A percentile compares a stretch with the other conserved stretches of the same genome.
Conservation (phyloP, 2,888 invertebrate species). For the Dione juno region DNA sequence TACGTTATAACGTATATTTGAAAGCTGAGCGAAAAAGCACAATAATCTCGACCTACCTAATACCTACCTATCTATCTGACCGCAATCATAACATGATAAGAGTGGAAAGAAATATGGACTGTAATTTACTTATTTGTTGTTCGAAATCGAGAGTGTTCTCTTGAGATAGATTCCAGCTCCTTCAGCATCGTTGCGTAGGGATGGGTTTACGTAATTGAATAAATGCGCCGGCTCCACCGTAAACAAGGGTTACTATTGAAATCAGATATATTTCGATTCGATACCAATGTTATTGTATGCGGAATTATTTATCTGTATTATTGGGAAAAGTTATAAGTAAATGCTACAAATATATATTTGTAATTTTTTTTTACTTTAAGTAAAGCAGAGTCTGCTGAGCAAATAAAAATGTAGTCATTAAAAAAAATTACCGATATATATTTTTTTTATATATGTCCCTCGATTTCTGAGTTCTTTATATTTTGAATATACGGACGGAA, state of each 20-base stretch:
- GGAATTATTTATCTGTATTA: no score
- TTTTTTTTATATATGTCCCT: no score
- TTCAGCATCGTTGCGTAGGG: slow-evolving; percentile 22
- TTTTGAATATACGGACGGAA: no score
- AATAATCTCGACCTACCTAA: neutral
- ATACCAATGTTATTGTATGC: neutral
- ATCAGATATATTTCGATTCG: slow-evolving; percentile 19
- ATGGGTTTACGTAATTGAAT: slow-evolving; percentile 37
- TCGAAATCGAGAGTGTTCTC: slow-evolving; percentile 39
- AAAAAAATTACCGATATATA: no score
- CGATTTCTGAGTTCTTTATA: no score
- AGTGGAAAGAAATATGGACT: slow-evolving; percentile 35
- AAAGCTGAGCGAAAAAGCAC: neutral
- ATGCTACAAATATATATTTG: no score
- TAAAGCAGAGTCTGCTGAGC: no score
- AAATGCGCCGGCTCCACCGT: slow-evolving; percentile 27
- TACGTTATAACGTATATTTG: no score
- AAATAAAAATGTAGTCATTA: no score
- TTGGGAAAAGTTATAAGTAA: no score
- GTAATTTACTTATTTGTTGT: slow-evolving; percentile 41
- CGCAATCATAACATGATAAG: slow-evolving; percentile 21
- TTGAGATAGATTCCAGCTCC: slow-evolving; percentile 33
- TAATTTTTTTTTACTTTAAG: no score
- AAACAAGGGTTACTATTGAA: slow-evolving; percentile 34
- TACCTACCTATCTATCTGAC: neutral